These are phyloP conservation scores for Stegastes partitus DNA, from an alignment of 2,113 vertebrate species.

Conservation along the genomic window DNA sequence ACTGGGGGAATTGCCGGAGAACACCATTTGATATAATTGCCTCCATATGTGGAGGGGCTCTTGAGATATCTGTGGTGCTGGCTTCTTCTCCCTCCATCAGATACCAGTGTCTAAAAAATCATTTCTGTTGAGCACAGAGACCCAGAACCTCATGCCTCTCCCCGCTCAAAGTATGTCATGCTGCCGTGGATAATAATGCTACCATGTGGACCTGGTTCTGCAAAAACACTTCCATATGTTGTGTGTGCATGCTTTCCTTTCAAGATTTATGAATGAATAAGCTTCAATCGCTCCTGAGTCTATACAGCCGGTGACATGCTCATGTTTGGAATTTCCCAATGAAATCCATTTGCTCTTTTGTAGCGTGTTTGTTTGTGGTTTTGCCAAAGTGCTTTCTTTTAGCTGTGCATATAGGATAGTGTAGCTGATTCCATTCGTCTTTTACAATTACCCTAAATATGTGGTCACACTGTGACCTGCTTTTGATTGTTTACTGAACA, in stretches of 20 bases:
- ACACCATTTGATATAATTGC: slow-evolving; percentile 76
- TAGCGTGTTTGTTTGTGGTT: slow-evolving; percentile 58
- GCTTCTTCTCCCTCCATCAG: slow-evolving; percentile 66
- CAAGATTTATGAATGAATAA: slow-evolving; percentile 82
- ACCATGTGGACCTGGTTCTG: slow-evolving; percentile 75
- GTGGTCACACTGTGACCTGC: slow-evolving; percentile 46
- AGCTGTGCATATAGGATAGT: background rate
- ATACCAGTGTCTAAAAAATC: slow-evolving; percentile 63
- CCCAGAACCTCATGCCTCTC: slow-evolving; percentile 42
- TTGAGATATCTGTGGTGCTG: slow-evolving; percentile 52
- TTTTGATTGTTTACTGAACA: slow-evolving; percentile 50
- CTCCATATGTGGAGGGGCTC: slow-evolving; percentile 75
- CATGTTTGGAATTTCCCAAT: slow-evolving; percentile 70
- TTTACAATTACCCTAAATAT: slow-evolving; percentile 46
- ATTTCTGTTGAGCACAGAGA: slow-evolving; percentile 60
- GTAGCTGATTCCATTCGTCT: slow-evolving; percentile 51
- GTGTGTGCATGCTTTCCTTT: slow-evolving; percentile 67
- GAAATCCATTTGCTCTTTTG: slow-evolving; percentile 57
- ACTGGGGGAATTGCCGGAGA: slow-evolving; percentile 71
- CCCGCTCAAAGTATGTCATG: slow-evolving; percentile 51
- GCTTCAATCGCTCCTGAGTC: slow-evolving; percentile 61
- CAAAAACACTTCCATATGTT: slow-evolving; percentile 82
- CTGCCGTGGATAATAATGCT: slow-evolving; percentile 69
- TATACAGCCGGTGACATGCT: slow-evolving; percentile 41
- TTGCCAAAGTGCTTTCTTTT: slow-evolving; percentile 46